phyloP scores from a whole-genome alignment of 2,888 invertebrate species.

The Eutolmus rufibarbis region DNA sequence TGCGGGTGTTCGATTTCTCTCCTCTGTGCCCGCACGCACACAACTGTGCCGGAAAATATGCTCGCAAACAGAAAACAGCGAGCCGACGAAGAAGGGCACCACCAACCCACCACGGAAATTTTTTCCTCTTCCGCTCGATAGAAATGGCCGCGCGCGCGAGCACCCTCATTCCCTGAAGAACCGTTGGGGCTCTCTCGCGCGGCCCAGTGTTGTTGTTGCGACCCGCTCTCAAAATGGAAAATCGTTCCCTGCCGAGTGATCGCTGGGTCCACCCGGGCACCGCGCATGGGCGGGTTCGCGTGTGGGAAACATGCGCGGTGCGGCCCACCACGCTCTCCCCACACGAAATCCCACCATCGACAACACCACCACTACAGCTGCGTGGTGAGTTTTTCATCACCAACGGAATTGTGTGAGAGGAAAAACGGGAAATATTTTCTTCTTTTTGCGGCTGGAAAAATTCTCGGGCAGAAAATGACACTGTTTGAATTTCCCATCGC shows the following conservation, averaged over 20 bases:
- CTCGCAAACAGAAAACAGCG: neutral
- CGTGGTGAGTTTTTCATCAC: neutral
- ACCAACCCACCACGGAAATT: neutral
- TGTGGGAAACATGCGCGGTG: conserved; percentile 24
- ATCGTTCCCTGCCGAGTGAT: conserved; percentile 41
- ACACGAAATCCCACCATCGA: neutral
- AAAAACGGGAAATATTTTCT: neutral
- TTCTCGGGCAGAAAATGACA: neutral
- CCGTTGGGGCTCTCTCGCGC: neutral
- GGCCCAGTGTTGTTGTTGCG: neutral
- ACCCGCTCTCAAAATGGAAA: conserved; percentile 15
- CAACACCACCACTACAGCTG: neutral
- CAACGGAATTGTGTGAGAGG: neutral
- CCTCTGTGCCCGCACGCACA: conserved; percentile 36
- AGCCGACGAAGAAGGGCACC: neutral
- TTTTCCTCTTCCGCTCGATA: conserved; percentile 37
- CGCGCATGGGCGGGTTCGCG: neutral
- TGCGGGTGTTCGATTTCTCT: conserved; percentile 47
- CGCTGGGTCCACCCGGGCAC: neutral
- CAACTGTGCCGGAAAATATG: neutral
- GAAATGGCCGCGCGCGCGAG: conserved; percentile 6
- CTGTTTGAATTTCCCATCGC: neutral
- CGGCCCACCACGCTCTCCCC: neutral
- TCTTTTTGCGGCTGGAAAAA: neutral
- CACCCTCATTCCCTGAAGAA: neutral